Percentiles rank a stretch among this genome's conserved stretches.
These are phyloP conservation scores for Araneus ventricosus DNA, from an alignment of 1,140 invertebrate species.

Conservation along the genomic window DNA sequence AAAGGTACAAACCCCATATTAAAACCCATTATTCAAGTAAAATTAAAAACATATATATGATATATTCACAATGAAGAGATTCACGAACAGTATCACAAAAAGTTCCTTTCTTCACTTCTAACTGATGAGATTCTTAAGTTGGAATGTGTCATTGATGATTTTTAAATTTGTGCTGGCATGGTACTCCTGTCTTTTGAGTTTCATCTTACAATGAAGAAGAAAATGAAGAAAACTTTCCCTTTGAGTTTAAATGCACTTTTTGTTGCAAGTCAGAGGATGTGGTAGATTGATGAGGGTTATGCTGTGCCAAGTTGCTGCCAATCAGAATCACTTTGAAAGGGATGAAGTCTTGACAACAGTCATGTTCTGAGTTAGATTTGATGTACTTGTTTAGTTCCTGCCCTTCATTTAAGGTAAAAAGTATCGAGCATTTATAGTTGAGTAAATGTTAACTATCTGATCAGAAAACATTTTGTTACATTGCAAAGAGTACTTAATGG, in stretches of 20 bases:
- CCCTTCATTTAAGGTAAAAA: not conserved
- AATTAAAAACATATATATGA: conserved; percentile 39
- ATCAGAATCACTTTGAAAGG: not conserved
- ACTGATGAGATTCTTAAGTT: not conserved
- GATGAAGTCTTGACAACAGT: not conserved
- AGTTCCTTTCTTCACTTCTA: conserved; percentile 3
- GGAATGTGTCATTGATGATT: not conserved
- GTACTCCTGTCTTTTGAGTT: not conserved
- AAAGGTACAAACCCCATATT: not conserved
- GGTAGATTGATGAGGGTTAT: no score
- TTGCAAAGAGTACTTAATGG: not conserved
- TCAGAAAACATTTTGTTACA: not conserved
- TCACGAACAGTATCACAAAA: conserved; percentile 61
- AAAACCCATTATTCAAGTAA: conserved; percentile 16
- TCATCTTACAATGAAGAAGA: not conserved
- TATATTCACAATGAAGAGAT: conserved; percentile 66
- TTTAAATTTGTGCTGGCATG: not conserved
- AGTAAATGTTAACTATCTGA: not conserved
- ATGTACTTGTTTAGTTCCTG: not conserved
- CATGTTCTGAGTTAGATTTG: not conserved
- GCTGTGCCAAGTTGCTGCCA: not conserved
- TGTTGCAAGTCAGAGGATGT: no score
- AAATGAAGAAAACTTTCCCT: no score
- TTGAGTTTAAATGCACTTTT: no score
- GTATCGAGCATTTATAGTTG: not conserved